Conservation (phyloP, 1,140 invertebrate genomes). For the Atopsyche davidsoni region DNA sequence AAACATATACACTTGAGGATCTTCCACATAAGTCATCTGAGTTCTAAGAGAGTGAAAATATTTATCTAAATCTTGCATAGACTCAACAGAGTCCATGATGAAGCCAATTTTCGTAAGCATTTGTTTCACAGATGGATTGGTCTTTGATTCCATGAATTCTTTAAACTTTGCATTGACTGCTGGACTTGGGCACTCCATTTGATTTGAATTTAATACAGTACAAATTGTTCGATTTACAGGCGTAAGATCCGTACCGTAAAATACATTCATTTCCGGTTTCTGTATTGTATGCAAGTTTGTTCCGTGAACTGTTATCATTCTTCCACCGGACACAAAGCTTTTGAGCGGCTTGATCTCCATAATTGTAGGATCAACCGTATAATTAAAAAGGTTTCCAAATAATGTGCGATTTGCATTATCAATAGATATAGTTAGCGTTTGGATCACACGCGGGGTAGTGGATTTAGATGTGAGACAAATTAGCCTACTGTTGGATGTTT, state of each 20-base stretch:
- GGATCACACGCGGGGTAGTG: constrained; percentile 38
- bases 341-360: constrained; percentile 85
- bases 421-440: constrained; percentile 49
- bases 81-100: constrained; percentile 91
- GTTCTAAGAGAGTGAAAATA: constrained; percentile 73
- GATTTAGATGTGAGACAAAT: constrained; percentile 78
- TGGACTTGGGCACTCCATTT: constrained; percentile 94
- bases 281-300: constrained; percentile 87
- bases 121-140: constrained; percentile 46
- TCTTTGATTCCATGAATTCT: constrained; percentile 38
- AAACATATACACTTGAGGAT: constrained; percentile 88
- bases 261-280: constrained; percentile 83
- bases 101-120: constrained; percentile 76
- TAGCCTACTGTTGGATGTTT: constrained; percentile 81
- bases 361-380: constrained; percentile 88
- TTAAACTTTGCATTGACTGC: constrained; percentile 60
- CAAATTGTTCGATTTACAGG: constrained; percentile 79
- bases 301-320: constrained; percentile 88
- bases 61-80: constrained; percentile 81
- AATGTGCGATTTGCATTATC: constrained; percentile 62
- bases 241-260: constrained; percentile 59
- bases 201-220: constrained; percentile 76
- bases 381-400: constrained; percentile 84
- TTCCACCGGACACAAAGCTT: constrained; percentile 86
- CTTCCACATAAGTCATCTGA: constrained; percentile 81